Base-by-base conservation (phyloP, 2,888 invertebrate genomes). In the Lasioglossum oenotherae region DNA sequence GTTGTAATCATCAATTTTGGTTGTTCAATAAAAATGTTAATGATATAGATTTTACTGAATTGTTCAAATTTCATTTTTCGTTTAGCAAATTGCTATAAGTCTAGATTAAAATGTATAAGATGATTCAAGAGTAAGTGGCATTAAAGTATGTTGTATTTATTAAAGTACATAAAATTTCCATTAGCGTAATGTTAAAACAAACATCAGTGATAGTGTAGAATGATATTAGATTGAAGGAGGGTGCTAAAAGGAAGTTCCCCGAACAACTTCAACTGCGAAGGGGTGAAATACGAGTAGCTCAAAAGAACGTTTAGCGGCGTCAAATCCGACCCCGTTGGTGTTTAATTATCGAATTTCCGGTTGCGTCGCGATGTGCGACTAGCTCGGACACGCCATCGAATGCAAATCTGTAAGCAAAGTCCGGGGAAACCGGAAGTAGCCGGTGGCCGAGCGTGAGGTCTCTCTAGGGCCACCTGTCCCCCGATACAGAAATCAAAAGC, bases 401-500 rank as follows among this genome's bases (percentile, higher is more conserved):
- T 93, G 92, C 92, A 93, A 93, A 93, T 93, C 91, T 87, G 84
- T 78, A 81, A 86, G 91, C 86, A 91, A 90, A 90, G 85, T 69
- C 91, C 90, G 82, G 91, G 71, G 71, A 74, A 88, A 92, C 87
- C 93, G 94, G 94, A 94, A 93, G 88, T 92, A 93, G 92, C 89
- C 90, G 87, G 89, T 91, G 91, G 84, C 84, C 90, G 85, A 77
- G 80, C 82, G 86, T 78, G 84, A 81, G 86, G 84, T 87, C 1
- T 87, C 85, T 5, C 87, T 83, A 84, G 60, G 90, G 82, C 92
- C 91, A 91, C 91, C 91, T 91, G 91, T 91, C 90, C 87, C 35
- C 85, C 69, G 91, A 91, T 91, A 94, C 91, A 92, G 93, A 94
- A 94, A 94, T 95, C 94, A 94, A 94, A 94, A 94, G 93, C 95